Evolutionary conservation across 1,140 invertebrate species (phyloP), one percentile per base, ranked within the genome.

Genomic region (Bursaphelenchus mucronatus): DNA sequence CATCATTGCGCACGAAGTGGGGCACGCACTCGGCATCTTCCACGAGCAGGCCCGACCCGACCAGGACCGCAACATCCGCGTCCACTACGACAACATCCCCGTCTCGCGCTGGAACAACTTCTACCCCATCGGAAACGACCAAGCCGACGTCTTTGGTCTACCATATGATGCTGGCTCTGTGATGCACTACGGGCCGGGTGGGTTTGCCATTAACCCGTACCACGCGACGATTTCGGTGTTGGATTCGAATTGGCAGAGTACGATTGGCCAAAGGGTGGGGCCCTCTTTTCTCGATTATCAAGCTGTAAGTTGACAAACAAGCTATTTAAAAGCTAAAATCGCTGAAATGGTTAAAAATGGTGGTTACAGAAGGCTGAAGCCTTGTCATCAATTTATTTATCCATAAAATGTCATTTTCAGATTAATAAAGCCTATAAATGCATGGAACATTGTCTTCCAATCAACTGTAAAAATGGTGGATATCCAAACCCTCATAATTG

Each of bases 1-100:
- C 41, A 81, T 80, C 50, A 80, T 81, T 46, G 63, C 74, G 13
- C 78, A 80, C 61, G 78, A 80, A 74, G 68, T 80, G 39, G 79
- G 76, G 8, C 78, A 80, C 52, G 66, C 76, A 1, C 63, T 80
- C n/a, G 78, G 78, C 46, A 49, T 73, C 8, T 81, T 79, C 49
- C 77, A 80, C 47, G 78, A 80, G 55, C 78, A 80, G 63, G 77
- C 79, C 4, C 39, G 76, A 46, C 78, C 76, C 1, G 76, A 78
- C 59, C 76, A 80, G 61, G 53, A 69, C 11, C 13, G 39, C 11
- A 53, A 78, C 46, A 71, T 78, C 40, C 61, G 64, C 13, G 62
- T 80, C 15, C 77, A 78, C 63, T 80, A 74, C 69, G 61, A 63
- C 54, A 73, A 73, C 52, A 73, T 73, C 19, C 70, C 72, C 13